Conservation (phyloP, 2,797 vertebrate genomes). For the Sparidentex hasta region DNA sequence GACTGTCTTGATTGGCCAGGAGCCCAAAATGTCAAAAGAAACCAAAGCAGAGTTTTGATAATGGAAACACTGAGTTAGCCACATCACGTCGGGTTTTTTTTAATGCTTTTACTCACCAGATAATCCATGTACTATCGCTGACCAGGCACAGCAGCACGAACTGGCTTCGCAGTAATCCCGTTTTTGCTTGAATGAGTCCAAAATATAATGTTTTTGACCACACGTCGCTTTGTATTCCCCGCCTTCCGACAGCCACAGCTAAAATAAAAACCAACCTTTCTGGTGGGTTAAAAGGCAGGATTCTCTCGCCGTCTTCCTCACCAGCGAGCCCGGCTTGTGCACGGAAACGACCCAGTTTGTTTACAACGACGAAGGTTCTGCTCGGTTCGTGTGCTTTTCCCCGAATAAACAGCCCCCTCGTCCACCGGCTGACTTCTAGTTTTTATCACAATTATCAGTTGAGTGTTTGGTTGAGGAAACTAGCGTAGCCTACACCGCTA, state of each 20-base stretch:
- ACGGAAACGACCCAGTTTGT: constrained; percentile 8
- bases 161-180: constrained; percentile 60
- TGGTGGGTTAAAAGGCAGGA: constrained; percentile 44
- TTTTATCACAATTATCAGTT: constrained; percentile 75
- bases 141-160: constrained; percentile 66
- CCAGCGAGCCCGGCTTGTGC: neutral
- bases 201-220: constrained; percentile 45
- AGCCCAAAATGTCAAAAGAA: neutral
- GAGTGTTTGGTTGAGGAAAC: constrained; percentile 81
- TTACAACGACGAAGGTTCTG: neutral
- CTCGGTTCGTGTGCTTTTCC: constrained; percentile 14
- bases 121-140: constrained; percentile 87
- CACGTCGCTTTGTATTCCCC: constrained; percentile 84
- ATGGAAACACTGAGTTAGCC: neutral
- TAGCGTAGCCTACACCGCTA: constrained; percentile 67
- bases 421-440: constrained; percentile 66
- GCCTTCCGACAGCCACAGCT: constrained; percentile 73
- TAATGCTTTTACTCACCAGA: constrained; percentile 81
- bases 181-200: constrained; percentile 52
- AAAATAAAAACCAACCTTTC: constrained; percentile 59
- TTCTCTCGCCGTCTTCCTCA: constrained; percentile 36
- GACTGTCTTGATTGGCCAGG: neutral
- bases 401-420: constrained; percentile 32
- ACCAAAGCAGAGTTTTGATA: neutral
- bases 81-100: neutral